Percentiles rank a stretch among this genome's conserved stretches.
Evolutionary conservation across 2,113 vertebrate genomes (phyloP).

Genomic region (Glareola pratincola): DNA sequence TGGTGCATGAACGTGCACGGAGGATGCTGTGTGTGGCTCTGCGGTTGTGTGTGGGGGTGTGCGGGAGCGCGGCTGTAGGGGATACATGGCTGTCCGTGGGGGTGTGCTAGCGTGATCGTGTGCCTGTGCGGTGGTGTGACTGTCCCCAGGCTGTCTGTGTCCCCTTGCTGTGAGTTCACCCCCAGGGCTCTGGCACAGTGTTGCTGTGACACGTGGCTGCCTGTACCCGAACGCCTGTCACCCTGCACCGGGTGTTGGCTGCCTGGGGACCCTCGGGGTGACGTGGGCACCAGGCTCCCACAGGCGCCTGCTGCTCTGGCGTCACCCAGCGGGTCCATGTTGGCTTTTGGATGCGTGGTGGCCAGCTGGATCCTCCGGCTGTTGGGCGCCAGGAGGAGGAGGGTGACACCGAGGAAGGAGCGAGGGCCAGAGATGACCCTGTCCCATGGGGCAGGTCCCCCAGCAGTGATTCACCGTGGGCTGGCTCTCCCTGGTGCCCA

Average conservation of each 20-base stretch:
- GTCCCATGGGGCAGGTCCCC: not conserved
- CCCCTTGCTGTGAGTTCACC: not conserved
- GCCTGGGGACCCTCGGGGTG: not conserved
- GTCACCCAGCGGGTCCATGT: accelerated
- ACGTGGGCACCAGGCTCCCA: not conserved
- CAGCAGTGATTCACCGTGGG: not conserved
- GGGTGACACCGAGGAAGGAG: not conserved
- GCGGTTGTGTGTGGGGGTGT: not conserved
- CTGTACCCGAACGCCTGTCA: accelerated
- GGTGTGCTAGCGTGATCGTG: not conserved
- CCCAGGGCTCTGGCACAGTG: not conserved
- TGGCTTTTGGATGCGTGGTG: accelerated
- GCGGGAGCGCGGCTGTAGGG: not conserved
- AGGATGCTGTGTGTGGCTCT: not conserved
- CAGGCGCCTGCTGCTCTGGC: accelerated
- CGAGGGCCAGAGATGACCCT: not conserved
- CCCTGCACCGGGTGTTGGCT: not conserved
- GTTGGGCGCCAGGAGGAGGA: not conserved
- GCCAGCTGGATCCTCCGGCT: not conserved
- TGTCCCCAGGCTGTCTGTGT: not conserved
- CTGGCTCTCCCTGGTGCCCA: not conserved
- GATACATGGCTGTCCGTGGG: not conserved
- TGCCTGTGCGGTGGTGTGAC: not conserved
- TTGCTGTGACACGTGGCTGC: accelerated
- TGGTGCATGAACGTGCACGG: not conserved